Percentiles rank a stretch among this genome's conserved stretches.
phyloP scores from a whole-genome alignment of 2,113 vertebrate species.

The Cyprinodon tularosa region DNA sequence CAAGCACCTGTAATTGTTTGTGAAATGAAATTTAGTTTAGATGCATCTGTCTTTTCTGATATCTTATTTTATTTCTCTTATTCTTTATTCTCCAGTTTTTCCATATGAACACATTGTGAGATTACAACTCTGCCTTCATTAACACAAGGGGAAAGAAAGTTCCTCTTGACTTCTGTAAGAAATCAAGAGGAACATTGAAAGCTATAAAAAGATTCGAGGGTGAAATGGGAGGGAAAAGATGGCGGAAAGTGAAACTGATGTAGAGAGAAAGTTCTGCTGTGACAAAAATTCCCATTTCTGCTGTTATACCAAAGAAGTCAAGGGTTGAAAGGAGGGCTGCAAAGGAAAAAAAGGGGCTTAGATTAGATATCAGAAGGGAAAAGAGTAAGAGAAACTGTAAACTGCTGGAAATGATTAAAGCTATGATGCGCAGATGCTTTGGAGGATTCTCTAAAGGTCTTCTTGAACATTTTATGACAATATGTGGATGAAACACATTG shows the following conservation, averaged over 20 bases:
- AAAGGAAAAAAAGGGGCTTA: neutral
- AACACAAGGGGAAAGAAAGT: neutral
- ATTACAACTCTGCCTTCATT: neutral
- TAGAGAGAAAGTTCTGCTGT: neutral
- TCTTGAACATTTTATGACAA: constrained; percentile 23
- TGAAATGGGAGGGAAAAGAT: constrained; percentile 23
- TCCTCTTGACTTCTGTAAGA: constrained; percentile 3
- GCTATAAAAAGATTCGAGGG: constrained; percentile 60
- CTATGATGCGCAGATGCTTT: constrained; percentile 54
- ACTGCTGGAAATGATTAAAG: constrained; percentile 24
- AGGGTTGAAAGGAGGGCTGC: constrained; percentile 5
- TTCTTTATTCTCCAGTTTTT: neutral
- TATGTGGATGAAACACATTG: constrained; percentile 27
- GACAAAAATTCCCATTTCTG: constrained; percentile 21
- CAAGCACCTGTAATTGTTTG: neutral
- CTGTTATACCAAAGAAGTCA: constrained; percentile 1
- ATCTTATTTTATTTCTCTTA: neutral
- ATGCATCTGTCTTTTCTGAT: neutral
- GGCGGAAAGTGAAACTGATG: constrained; percentile 8
- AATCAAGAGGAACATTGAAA: constrained; percentile 16
- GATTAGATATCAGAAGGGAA: constrained; percentile 17
- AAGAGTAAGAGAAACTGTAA: neutral
- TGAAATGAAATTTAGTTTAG: constrained; percentile 26
- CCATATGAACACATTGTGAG: neutral
- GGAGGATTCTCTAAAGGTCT: constrained; percentile 37